Evolutionary conservation across 64 coral and sea anemone genomes (phyloP), one percentile per base, ranked within the genome.

Genomic region (Stichodactyla mertensii): DNA sequence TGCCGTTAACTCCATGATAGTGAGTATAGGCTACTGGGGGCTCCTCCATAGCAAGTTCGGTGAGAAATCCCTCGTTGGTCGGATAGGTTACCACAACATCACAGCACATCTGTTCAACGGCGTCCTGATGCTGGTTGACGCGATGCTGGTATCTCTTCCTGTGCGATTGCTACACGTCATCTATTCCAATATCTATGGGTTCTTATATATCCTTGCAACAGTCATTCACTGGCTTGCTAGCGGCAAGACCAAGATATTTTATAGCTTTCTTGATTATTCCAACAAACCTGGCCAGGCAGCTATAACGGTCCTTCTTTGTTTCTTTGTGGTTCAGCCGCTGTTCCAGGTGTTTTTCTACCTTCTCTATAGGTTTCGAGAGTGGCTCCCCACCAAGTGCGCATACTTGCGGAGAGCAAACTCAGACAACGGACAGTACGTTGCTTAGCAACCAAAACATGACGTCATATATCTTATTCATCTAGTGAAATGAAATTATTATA

Each of bases 1-100:
- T 85, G 83, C 83, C 16, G 83, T 85, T 3, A 85, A 85, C 52
- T 85, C 83, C 6, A 18, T 85, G 55, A 85, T 85, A 20, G 83
- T 85, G 5, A 54, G 55, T 2, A 24, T 85, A 6, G 83, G 83
- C 4, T 85, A 85, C 60, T 85, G 83, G 83, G 83, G 83, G 19
- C 54, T 60, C 51, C 53, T 85, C 20, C 56, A 85, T 7, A 57
- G 31, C 15, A 82, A 20, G 14, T 82, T 82, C 18, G 80, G 80
- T 14, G 55, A 64, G 1, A 36, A 27, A 51, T 58, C 83, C 7
- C 16, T 51, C 20, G n/a, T 58, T 58, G 56, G 53, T 31, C 54
- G n/a, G 1, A n/a, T 85, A 20, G 83, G 83, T 0, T 85, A 58
- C 56, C 16, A 18, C 16, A 85, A 85, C 13, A 85, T 85, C 8